Evolutionary conservation across 2,113 vertebrate species (phyloP), one percentile per base, ranked within the genome.

Genomic region (Struthidea cinerea): DNA sequence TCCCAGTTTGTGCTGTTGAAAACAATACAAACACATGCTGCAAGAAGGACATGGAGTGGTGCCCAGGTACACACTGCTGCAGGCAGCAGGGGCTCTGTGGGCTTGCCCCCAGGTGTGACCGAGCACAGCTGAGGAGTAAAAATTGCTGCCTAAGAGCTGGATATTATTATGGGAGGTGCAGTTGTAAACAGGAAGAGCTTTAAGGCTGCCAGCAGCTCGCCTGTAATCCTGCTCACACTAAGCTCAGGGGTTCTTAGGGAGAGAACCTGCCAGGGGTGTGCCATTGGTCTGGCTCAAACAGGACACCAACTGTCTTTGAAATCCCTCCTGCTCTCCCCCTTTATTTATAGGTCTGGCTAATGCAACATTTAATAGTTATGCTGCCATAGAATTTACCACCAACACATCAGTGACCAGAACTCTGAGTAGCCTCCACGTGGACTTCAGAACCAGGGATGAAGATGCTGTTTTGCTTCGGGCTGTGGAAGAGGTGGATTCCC

Each of bases 401-500:
- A 98, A 98, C 20, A 30, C 92, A 2, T 98, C 98, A 1, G 94
- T 98, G 27, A 90, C 83, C 7, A 90, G 37, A 33, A 74, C 97
- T 4, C 98, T 99, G 35, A 98, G 97, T 44, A 97, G 84, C 50
- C 89, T 99, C 82, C 98, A 97, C 6, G 1, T 99, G 94, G 95
- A 98, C 37, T 95, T 99, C 94, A 98, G 99, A 39, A 99, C 99
- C 1, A 98, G 99, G 4, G 98, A 99, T 13, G 56, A 96, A 6
- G 98, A 98, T 16, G 99, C 98, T 1, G 95, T 98, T 86, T 87
- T 99, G 83, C 90, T 99, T 35, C 91, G 90, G 24, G 98, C 98
- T 3, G 49, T 75, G 23, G 97, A 96, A 73, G 90, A 93, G 28
- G 70, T 95, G 7, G 97, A 98, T 44, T 96, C 97, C 21, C 96